Conservation (phyloP, 2,888 invertebrate species). For the Taenaris catops region DNA sequence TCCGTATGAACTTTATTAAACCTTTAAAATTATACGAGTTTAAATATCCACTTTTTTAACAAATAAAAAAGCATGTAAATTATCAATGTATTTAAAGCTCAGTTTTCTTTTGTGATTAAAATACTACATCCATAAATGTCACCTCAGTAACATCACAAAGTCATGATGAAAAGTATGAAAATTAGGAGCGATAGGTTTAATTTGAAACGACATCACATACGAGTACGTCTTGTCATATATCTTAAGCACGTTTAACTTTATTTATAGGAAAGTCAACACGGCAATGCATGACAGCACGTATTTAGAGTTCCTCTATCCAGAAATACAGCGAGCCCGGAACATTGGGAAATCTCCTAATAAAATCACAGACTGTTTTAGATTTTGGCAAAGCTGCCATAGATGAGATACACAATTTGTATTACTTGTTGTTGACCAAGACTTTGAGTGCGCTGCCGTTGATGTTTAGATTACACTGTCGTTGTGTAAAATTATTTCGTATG, state of each 20-base stretch:
- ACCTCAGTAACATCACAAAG: too few species aligned
- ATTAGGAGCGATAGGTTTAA: too few species aligned
- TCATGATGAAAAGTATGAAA: too few species aligned
- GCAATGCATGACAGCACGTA: slow-evolving; percentile 23
- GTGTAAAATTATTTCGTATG: not conserved
- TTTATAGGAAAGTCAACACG: slow-evolving; percentile 23
- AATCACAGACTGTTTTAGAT: slow-evolving; percentile 28
- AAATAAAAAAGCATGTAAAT: too few species aligned
- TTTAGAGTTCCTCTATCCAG: slow-evolving; percentile 24
- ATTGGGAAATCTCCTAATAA: slow-evolving; percentile 27
- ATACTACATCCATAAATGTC: too few species aligned
- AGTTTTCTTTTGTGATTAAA: too few species aligned
- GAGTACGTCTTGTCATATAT: slow-evolving; percentile 22
- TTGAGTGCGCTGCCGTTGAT: slow-evolving; percentile 1
- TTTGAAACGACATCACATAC: slow-evolving; percentile 21
- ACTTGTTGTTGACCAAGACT: slow-evolving; percentile 15
- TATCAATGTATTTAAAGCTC: too few species aligned
- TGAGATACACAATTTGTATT: slow-evolving; percentile 18
- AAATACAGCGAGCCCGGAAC: slow-evolving; percentile 27
- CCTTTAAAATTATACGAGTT: too few species aligned
- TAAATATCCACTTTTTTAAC: too few species aligned
- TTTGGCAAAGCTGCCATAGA: slow-evolving; percentile 24
- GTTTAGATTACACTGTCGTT: not conserved
- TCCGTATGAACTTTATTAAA: too few species aligned
- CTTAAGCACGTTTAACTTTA: slow-evolving; percentile 22